Evolutionary conservation across 2,888 invertebrate species (phyloP).

Genomic region (Hemistola chrysoprasaria): DNA sequence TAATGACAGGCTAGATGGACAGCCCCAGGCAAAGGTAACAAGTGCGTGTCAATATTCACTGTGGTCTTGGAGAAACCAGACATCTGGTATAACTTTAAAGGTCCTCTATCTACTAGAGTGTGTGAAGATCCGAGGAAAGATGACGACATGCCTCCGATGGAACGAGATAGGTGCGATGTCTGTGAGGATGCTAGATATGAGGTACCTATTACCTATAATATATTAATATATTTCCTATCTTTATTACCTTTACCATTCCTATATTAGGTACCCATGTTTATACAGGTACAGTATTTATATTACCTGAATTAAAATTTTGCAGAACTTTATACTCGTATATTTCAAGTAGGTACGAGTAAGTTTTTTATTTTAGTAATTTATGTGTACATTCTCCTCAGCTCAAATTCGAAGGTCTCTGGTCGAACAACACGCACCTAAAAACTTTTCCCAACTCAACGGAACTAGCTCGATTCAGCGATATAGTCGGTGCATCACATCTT

Average conservation of each 20-base stretch:
- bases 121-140: constrained; percentile 67
- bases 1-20: constrained; percentile 56
- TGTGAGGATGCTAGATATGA: constrained; percentile 70
- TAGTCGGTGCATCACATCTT: constrained; percentile 70
- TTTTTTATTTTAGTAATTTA: too few relatives aligned
- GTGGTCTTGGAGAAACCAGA: constrained; percentile 62
- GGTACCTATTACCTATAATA: too few relatives aligned
- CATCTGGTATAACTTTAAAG: constrained; percentile 67
- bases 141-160: constrained; percentile 65
- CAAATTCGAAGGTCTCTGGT: constrained; percentile 68
- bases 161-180: constrained; percentile 58
- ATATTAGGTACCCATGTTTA: too few relatives aligned
- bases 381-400: constrained; percentile 41
- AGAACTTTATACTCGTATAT: too few relatives aligned
- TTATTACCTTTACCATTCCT: too few relatives aligned
- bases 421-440: constrained; percentile 60
- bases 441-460: constrained; percentile 51
- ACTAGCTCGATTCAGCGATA: constrained; percentile 62
- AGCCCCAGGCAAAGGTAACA: constrained; percentile 62
- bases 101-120: constrained; percentile 57
- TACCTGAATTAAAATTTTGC: too few relatives aligned
- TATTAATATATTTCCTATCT: too few relatives aligned
- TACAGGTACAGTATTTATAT: too few relatives aligned
- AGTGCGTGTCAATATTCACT: constrained; percentile 68
- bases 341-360: too few relatives aligned